Evolutionary conservation across 2,113 vertebrate genomes (phyloP).

Genomic region (Ailurus styani): DNA sequence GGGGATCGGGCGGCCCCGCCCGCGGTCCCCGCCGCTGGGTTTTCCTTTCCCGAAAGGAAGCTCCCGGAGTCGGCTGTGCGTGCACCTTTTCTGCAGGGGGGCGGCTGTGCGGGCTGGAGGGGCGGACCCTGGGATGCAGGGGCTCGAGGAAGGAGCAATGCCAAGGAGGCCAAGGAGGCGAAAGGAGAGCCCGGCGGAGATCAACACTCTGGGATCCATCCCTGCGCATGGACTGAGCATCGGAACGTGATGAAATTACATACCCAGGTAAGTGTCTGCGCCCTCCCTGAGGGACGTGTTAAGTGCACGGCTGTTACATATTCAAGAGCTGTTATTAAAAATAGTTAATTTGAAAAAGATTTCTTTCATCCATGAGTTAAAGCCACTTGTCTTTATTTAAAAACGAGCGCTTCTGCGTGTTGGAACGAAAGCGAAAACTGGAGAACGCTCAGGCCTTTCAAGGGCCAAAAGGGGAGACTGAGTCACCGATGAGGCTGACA

Average conservation of each 20-base stretch:
- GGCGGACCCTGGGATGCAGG: background rate
- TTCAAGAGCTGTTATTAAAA: background rate
- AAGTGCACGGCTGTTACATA: background rate
- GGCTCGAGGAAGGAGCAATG: background rate
- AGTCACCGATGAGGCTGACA: background rate
- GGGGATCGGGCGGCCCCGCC: rapidly evolving
- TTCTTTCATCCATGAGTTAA: background rate
- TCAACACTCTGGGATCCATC: rapidly evolving
- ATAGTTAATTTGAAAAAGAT: constrained; percentile 9
- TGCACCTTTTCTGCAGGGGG: rapidly evolving
- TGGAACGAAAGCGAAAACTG: background rate
- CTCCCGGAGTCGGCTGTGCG: rapidly evolving
- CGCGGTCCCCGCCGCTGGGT: background rate
- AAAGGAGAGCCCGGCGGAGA: background rate
- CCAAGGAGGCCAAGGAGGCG: background rate
- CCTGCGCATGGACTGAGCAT: background rate
- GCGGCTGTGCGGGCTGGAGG: rapidly evolving
- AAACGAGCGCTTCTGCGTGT: background rate
- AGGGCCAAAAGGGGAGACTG: background rate
- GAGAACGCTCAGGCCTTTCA: background rate
- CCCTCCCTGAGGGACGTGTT: background rate
- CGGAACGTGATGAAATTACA: background rate
- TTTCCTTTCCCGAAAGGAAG: background rate
- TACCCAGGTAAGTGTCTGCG: background rate
- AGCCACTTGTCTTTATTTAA: background rate